Evolutionary conservation across 2,113 vertebrate species (phyloP).

Genomic region (Mohoua ochrocephala): DNA sequence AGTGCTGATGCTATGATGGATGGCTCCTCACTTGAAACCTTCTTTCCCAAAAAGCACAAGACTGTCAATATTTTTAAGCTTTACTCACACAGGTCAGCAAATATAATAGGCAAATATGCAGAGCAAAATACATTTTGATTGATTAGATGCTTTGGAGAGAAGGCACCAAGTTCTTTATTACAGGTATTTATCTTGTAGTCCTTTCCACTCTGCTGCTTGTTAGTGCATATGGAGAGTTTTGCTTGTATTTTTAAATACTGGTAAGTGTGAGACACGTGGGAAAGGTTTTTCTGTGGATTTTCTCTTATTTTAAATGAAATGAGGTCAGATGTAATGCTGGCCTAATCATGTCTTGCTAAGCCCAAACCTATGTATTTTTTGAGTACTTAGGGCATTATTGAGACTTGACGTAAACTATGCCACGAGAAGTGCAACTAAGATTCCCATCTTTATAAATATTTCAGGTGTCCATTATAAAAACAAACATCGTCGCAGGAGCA

Average conservation of each 20-base stretch:
- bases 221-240: background rate
- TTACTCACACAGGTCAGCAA: slow-evolving; percentile 26
- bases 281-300: background rate
- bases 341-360: background rate
- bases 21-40: background rate
- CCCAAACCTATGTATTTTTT: background rate
- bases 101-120: slow-evolving; percentile 23
- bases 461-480: background rate
- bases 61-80: background rate
- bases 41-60: background rate
- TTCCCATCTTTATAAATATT: background rate
- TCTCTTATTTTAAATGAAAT: background rate
- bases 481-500: background rate
- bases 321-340: background rate
- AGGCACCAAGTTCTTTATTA: background rate
- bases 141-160: background rate
- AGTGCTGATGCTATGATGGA: background rate
- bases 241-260: background rate
- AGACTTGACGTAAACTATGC: background rate
- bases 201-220: background rate
- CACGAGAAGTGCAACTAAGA: background rate
- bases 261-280: background rate
- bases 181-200: background rate
- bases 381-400: background rate
- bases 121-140: slow-evolving; percentile 37